Conservation (phyloP, 2,797 vertebrate species). For the Denticeps clupeoides region DNA sequence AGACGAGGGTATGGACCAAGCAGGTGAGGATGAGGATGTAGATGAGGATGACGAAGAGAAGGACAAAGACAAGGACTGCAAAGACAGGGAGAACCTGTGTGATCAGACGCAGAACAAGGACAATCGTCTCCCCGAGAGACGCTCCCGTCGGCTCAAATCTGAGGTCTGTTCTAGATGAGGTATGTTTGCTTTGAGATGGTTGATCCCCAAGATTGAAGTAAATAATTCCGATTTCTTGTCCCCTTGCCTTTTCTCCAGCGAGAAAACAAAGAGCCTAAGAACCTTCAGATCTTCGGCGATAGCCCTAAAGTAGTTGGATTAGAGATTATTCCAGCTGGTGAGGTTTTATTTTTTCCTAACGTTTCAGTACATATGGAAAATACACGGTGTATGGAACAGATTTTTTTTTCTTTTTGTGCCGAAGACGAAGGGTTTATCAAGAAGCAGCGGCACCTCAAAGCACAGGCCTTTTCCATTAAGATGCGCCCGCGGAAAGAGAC, state of each 20-base stretch:
- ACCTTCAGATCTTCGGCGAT: conserved; percentile 78
- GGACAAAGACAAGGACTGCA: conserved; percentile 37
- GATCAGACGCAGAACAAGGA: conserved; percentile 47
- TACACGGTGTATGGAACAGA: no score
- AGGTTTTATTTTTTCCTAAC: neutral
- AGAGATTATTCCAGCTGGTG: conserved; percentile 64
- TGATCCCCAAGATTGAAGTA: no score
- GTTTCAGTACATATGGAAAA: no score
- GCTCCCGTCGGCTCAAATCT: conserved; percentile 61
- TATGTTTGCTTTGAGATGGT: no score
- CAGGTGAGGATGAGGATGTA: conserved; percentile 46
- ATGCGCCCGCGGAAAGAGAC: conserved; percentile 94
- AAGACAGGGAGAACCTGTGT: conserved; percentile 39
- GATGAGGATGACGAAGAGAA: conserved; percentile 68
- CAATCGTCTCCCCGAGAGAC: conserved; percentile 46
- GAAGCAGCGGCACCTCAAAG: conserved; percentile 80
- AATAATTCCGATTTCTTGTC: neutral
- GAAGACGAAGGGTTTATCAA: conserved; percentile 77
- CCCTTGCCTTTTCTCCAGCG: conserved; percentile 41
- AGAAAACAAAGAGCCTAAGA: conserved; percentile 86
- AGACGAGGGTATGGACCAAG: conserved; percentile 69
- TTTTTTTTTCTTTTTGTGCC: conserved; percentile 28
- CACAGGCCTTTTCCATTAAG: conserved; percentile 89
- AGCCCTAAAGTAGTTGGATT: conserved; percentile 85
- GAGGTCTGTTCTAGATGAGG: no score